Base-by-base conservation (phyloP, 2,113 vertebrate species). In the Addax nasomaculatus region DNA sequence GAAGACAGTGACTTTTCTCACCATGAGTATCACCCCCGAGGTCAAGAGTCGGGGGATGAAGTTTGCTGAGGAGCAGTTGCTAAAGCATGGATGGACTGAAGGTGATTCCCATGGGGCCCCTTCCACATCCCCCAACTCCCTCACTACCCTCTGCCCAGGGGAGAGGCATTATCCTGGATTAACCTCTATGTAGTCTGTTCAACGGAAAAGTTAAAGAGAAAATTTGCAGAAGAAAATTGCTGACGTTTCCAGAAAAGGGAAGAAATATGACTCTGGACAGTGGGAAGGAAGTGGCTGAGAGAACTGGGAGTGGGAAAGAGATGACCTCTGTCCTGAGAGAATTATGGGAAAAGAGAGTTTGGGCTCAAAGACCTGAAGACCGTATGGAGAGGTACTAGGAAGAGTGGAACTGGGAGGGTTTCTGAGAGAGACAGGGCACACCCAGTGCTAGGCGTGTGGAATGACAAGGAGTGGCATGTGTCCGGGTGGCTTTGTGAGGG, bases 41-140 rank as follows among this genome's bases (percentile, higher is more conserved):
- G 83, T 39, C 92, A 99, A 99, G 95, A 98, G 98, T 87, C 96
- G 90, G 49, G 99, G 99, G 39, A 97, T 99, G 97, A 98, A 98
- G 62, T 99, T 99, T 97, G 99, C 99, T 0, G 99, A 99, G 97
- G 94, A 98, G 73, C 99, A 99, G 80, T 98, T 99, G 88, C 98
- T 98, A n/a, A 99, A 99, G n/a, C 99, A 99, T 33, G 99, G 99
- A 81, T 99, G 99, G 99, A 98, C 98, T 80, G 98, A 98, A 90
- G 99, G 99, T 99, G 90, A 97, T 45, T 49, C 83, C 62, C 19
- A 5, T 1, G 7, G 81, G 53, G 25, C 7, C 23, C 70, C 55
- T 80, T 86, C 64, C 78, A 29, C 30, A 17, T 15, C 27, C 64
- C 16, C 29, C 62, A 7, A 3, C 36, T 76, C 55, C 57, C 70